A percentile compares a stretch with the other conserved stretches of the same genome.
Evolutionary conservation across 1,140 invertebrate genomes (phyloP).

Genomic region (Trinorchestia longiramus): DNA sequence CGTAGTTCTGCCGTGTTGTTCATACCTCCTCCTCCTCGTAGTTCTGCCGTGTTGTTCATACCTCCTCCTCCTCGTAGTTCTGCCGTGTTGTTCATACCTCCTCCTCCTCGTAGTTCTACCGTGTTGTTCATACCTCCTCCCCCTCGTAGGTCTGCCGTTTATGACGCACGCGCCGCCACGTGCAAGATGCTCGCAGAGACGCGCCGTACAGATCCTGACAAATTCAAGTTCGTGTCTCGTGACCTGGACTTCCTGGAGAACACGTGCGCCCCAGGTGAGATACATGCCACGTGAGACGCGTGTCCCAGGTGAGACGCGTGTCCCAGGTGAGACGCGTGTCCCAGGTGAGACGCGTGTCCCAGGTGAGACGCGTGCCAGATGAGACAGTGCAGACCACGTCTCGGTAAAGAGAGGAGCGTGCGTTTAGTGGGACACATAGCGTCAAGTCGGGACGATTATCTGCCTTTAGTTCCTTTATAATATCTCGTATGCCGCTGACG

Average conservation of each 20-base stretch:
- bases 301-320: not conserved
- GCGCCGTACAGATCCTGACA: constrained; percentile 70
- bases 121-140: not conserved
- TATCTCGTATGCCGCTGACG: no score
- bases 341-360: not conserved
- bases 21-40: no score
- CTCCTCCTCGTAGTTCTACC: no score
- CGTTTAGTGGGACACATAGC: no score
- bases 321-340: not conserved
- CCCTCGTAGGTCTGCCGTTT: constrained; percentile 70
- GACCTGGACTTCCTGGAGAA: constrained; percentile 74
- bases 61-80: no score
- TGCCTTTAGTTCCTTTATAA: no score
- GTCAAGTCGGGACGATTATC: no score
- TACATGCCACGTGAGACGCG: not conserved
- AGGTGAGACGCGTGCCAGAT: not conserved
- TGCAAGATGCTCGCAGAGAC: constrained; percentile 72
- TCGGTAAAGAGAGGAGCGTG: no score
- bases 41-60: no score
- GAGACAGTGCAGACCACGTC: no score
- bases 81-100: no score
- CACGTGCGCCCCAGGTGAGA: constrained; percentile 72
- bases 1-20: no score
- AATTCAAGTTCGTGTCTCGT: constrained; percentile 69
- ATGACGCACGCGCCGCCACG: constrained; percentile 69